Conservation (phyloP, 2,113 vertebrate species). For the Motacilla alba region DNA sequence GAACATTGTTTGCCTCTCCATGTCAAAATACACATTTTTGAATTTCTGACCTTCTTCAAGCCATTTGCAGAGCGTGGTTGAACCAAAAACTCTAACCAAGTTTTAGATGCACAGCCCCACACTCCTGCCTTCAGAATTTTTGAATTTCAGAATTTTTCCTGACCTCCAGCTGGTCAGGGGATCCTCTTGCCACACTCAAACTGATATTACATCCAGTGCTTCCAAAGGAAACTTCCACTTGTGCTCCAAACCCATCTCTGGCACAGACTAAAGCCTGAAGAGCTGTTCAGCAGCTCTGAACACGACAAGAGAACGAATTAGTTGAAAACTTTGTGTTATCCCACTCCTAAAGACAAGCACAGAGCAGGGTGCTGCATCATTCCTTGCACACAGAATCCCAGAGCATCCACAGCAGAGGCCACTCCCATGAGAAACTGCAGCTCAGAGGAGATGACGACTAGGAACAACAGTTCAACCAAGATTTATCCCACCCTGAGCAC, state of each 20-base stretch:
- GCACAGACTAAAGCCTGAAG: background rate
- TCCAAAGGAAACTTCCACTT: background rate
- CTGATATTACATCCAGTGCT: background rate
- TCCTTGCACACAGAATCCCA: background rate
- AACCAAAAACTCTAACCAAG: background rate
- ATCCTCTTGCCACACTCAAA: background rate
- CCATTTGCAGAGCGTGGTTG: background rate
- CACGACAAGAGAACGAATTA: background rate
- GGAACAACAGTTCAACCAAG: background rate
- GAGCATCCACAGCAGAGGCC: background rate
- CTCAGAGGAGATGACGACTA: background rate
- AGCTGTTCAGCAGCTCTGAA: background rate
- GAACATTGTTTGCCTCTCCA: background rate
- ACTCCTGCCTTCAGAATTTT: background rate
- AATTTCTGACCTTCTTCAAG: background rate
- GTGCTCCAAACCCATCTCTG: background rate
- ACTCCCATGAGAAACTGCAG: fast-evolving
- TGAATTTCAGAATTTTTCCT: too few species aligned
- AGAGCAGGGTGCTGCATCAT: fast-evolving
- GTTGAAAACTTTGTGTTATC: background rate
- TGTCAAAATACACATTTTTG: background rate
- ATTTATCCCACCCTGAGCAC: background rate
- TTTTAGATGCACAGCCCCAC: background rate
- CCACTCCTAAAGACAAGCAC: background rate
- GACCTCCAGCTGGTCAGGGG: background rate